Evolutionary conservation across 2,888 invertebrate genomes (phyloP).

Genomic region (Drosophila falleni): DNA sequence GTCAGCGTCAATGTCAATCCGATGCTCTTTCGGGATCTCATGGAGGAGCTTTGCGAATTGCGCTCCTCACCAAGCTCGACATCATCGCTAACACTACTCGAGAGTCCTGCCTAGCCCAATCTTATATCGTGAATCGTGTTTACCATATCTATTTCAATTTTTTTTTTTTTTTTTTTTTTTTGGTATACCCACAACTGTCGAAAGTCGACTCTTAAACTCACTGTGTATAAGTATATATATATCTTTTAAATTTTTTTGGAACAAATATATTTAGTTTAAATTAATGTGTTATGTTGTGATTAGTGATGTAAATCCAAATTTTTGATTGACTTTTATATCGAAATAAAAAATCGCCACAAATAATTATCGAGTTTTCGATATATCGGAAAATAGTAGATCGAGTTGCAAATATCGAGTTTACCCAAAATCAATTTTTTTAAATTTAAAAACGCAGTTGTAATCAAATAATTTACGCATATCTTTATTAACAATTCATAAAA

Average conservation of each 20-base stretch:
- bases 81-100: slow-evolving; percentile 63
- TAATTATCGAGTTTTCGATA: too few relatives aligned
- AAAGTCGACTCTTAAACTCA: slow-evolving; percentile 20
- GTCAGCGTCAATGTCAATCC: slow-evolving; percentile 92
- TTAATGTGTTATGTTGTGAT: background rate
- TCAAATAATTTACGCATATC: too few relatives aligned
- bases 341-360: too few relatives aligned
- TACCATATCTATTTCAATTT: too few relatives aligned
- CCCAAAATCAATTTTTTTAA: too few relatives aligned
- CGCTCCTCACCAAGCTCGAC: slow-evolving; percentile 43
- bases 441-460: too few relatives aligned
- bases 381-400: too few relatives aligned
- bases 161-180: background rate
- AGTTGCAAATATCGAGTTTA: too few relatives aligned
- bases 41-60: slow-evolving; percentile 86
- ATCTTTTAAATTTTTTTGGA: slow-evolving; percentile 22
- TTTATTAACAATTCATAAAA: too few relatives aligned
- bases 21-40: slow-evolving; percentile 88
- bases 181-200: slow-evolving; percentile 1
- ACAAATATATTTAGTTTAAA: slow-evolving; percentile 22
- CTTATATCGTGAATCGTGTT: background rate
- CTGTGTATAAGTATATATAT: slow-evolving; percentile 8
- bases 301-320: too few relatives aligned
- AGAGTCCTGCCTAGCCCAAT: slow-evolving; percentile 48
- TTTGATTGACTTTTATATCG: too few relatives aligned